Percentiles rank a stretch among this genome's conserved stretches.
These are phyloP conservation scores for Dasysyrphus tricinctus DNA, from an alignment of 2,888 invertebrate genomes.

Conservation along the genomic window DNA sequence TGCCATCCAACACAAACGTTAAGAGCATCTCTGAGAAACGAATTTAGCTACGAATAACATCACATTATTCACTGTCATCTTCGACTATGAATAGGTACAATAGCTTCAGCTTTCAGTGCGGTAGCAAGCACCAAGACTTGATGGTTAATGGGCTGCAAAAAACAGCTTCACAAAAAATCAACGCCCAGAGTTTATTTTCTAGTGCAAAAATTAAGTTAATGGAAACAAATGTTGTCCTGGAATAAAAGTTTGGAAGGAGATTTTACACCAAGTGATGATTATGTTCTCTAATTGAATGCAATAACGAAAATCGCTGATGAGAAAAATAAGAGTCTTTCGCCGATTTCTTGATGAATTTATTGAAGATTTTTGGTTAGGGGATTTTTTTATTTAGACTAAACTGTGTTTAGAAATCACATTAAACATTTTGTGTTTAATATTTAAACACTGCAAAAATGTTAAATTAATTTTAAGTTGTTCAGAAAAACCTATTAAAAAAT, in stretches of 20 bases:
- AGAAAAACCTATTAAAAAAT: too few species aligned
- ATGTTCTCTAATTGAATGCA: not conserved
- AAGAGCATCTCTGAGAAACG: not conserved
- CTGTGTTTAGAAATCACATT: too few species aligned
- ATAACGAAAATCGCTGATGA: not conserved
- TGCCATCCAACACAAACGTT: not conserved
- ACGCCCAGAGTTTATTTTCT: not conserved
- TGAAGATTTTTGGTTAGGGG: not conserved
- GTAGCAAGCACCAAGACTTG: constrained; percentile 13
- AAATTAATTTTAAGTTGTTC: too few species aligned
- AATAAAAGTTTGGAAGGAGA: not conserved
- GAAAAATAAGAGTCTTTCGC: not conserved
- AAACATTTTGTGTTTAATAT: too few species aligned
- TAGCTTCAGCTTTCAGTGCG: constrained; percentile 15
- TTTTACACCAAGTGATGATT: not conserved
- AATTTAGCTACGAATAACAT: not conserved
- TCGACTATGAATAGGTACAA: constrained; percentile 21
- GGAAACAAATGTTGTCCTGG: not conserved
- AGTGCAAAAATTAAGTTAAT: not conserved
- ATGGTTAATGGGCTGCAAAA: constrained; percentile 20
- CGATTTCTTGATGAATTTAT: not conserved
- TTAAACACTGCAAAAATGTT: too few species aligned
- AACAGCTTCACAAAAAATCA: not conserved
- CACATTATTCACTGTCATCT: constrained; percentile 48
- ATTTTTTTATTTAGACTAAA: too few species aligned